A percentile compares a stretch with the other conserved stretches of the same genome.
phyloP scores from a whole-genome alignment of 1,140 invertebrate species.

The Temnothorax longispinosus region DNA sequence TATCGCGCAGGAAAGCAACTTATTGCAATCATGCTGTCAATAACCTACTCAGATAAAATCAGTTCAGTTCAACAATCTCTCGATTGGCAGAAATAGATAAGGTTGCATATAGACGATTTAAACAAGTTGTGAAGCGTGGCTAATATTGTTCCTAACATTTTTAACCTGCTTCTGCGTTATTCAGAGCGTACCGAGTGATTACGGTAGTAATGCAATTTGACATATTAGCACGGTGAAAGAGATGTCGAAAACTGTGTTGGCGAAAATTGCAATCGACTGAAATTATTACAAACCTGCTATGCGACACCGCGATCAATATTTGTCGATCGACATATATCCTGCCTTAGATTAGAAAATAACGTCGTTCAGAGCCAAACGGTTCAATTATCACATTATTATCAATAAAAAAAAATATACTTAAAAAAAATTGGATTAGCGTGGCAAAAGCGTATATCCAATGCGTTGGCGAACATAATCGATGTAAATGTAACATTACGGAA shows the following conservation, averaged over 20 bases:
- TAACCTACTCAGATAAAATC: slow-evolving; percentile 47
- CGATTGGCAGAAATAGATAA: slow-evolving; percentile 37
- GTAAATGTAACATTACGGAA: slow-evolving; percentile 24
- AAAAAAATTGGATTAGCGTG: neutral
- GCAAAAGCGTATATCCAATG: neutral
- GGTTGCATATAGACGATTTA: neutral
- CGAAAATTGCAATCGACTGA: neutral
- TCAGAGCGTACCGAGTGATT: neutral
- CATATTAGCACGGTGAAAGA: neutral
- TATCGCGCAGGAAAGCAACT: slow-evolving; percentile 33
- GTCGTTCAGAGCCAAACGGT: neutral
- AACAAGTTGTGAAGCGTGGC: neutral
- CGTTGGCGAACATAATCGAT: slow-evolving; percentile 23
- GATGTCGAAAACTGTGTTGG: neutral
- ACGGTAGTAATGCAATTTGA: neutral
- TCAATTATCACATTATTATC: slow-evolving; percentile 30
- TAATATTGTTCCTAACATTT: slow-evolving; percentile 5
- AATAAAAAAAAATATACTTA: neutral
- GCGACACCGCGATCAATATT: neutral
- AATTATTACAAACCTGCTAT: neutral
- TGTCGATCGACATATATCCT: neutral
- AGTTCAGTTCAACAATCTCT: slow-evolving; percentile 26
- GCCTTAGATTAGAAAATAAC: neutral
- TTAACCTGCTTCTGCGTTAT: neutral
- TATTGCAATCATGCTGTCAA: slow-evolving; percentile 32